Percentiles rank a stretch among this genome's conserved stretches.
Evolutionary conservation across 2,888 invertebrate genomes (phyloP).

Genomic region (Muscina levida): DNA sequence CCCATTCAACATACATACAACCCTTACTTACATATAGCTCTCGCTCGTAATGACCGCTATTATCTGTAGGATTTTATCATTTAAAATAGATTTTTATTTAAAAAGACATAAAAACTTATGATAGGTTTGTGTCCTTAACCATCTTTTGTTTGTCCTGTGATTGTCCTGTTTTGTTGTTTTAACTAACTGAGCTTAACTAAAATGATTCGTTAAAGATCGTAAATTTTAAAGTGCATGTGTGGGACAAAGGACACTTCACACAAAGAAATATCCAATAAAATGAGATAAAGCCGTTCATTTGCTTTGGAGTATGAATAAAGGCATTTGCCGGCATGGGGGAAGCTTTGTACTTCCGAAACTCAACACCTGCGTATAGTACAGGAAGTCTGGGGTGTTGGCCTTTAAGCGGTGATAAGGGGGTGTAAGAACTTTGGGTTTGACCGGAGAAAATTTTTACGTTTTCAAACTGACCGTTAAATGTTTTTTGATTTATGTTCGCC

Average conservation of each 20-base stretch:
- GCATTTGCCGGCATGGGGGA: no score
- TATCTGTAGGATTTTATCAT: constrained; percentile 49
- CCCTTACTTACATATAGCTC: constrained; percentile 7
- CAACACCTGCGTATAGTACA: no score
- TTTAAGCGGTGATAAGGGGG: no score
- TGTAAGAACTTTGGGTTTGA: no score
- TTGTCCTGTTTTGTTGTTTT: constrained; percentile 66
- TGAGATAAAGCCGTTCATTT: constrained; percentile 16
- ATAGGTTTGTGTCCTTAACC: constrained; percentile 62
- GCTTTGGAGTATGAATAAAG: no score
- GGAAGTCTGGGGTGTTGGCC: no score
- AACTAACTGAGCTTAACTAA: constrained; percentile 75
- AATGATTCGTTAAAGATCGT: constrained; percentile 77
- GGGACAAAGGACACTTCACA: constrained; percentile 6
- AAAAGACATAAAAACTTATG: constrained; percentile 63
- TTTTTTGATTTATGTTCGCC: constrained; percentile 10
- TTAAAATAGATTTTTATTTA: constrained; percentile 59
- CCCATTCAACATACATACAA: no score
- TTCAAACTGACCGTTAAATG: constrained; percentile 35
- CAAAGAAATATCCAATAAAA: constrained; percentile 16
- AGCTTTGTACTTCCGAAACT: no score
- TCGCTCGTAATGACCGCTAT: constrained; percentile 17
- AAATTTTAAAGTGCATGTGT: constrained; percentile 71
- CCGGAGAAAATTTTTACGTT: neutral
- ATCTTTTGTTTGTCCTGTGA: constrained; percentile 56